Evolutionary conservation across 2,797 vertebrate genomes (phyloP), one percentile per base, ranked within the genome.

Genomic region (Danio kyathit): DNA sequence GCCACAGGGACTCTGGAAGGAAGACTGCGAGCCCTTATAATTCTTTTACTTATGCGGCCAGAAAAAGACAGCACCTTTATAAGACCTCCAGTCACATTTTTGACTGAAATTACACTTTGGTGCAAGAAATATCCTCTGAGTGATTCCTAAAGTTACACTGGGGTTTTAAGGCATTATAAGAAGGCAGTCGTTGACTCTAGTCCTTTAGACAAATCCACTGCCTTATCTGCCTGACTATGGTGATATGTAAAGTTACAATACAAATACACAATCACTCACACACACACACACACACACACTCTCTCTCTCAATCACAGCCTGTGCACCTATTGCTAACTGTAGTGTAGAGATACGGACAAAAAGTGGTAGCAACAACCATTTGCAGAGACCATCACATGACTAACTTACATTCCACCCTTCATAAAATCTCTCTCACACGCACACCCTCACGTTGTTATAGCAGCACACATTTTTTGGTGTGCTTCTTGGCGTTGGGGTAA

Each of bases 401-500:
- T 71, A 72, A 74, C 79, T 54, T 73, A 61, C 64, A 69, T 48
- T 66, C 43, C 61, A 66, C 41, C 61, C 79, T 13, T 73, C 67
- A 79, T 63, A 43, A 49, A 79, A 77, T 64, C 57, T 56, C 61
- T 74, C 66, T 52, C 82, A 84, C 60, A 54, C 65, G 59, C 63
- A 69, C 72, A 54, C 19, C 17, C 41, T 61, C 51, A 29, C 2
- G 1, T 72, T 85, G 88, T 91, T 95, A 94, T 88, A 95, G 90
- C 0, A 96, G 83, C 82, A 94, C 88, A 87, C 93, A 95, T 86
- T 93, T 95, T 69, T 92, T 94, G 64, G 87, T 82, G 84, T 91
- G 93, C 88, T 95, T 96, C 92, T 95, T 95, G 77, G 91, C 89
- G 80, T 93, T 90, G 64, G 94, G 94, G 79, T 95, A 93, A 59